A percentile compares a stretch with the other conserved stretches of the same genome.
Conservation (phyloP, 2,113 vertebrate species). For the Suricata suricatta region DNA sequence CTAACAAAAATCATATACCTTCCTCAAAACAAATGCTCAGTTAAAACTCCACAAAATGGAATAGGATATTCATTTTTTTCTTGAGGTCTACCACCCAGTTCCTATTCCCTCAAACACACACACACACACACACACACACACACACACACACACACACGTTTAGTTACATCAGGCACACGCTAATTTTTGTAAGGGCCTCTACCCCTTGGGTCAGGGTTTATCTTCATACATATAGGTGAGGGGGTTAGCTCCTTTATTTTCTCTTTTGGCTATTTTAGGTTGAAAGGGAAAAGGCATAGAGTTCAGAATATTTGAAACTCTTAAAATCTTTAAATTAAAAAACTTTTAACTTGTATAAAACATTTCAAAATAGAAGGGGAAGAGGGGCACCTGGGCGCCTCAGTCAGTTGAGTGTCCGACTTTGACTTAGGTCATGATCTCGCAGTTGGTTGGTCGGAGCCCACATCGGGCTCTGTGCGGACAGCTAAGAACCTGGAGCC, state of each 20-base stretch:
- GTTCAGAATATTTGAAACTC: constrained; percentile 5
- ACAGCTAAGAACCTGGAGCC: no score
- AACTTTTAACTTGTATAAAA: not conserved
- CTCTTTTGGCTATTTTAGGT: not conserved
- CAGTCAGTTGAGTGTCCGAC: no score
- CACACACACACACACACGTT: not conserved
- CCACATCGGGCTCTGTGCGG: no score
- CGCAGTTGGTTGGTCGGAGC: no score
- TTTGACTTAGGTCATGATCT: no score
- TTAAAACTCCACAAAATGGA: constrained; percentile 14
- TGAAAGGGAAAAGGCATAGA: not conserved
- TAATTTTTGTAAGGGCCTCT: constrained; percentile 5
- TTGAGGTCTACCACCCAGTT: not conserved
- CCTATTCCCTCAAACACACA: not conserved
- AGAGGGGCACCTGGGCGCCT: not conserved
- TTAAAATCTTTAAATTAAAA: not conserved
- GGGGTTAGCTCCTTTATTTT: not conserved
- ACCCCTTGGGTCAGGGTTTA: not conserved
- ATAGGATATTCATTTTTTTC: not conserved
- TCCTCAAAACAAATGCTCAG: not conserved
- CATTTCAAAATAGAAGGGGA: constrained; percentile 8
- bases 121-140: not conserved
- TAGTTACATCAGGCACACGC: not conserved
- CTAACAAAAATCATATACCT: not conserved
- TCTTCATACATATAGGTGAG: not conserved